These are phyloP conservation scores for Nipponia nippon DNA, from an alignment of 2,113 vertebrate genomes.

Conservation along the genomic window DNA sequence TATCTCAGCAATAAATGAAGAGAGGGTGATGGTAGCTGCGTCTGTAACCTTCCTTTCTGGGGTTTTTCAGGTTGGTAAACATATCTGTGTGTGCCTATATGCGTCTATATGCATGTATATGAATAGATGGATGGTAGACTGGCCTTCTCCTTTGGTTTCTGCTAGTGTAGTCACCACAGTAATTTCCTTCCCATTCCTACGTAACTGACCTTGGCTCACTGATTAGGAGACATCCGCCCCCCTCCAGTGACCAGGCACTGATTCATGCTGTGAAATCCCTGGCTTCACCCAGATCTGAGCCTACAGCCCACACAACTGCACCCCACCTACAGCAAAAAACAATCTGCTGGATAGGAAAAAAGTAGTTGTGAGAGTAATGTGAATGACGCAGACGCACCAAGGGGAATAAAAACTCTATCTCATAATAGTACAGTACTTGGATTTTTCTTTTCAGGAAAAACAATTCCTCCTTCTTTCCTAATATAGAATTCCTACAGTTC, in stretches of 20 bases:
- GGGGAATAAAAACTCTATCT: neutral
- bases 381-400: neutral
- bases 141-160: neutral
- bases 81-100: neutral
- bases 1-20: conserved; percentile 45
- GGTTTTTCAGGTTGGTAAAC: conserved; percentile 85
- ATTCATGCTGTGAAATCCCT: neutral
- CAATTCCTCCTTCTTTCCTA: neutral
- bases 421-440: neutral
- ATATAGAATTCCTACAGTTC: neutral
- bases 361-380: neutral
- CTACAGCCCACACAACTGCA: neutral
- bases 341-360: neutral
- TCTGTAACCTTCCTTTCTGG: conserved; percentile 88
- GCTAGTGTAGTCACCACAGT: neutral
- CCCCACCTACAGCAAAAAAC: neutral
- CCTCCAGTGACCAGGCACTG: neutral
- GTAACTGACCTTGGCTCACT: neutral
- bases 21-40: conserved; percentile 81
- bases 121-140: neutral
- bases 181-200: neutral
- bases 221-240: neutral
- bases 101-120: fast-evolving
- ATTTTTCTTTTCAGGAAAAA: neutral
- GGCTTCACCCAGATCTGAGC: neutral